phyloP scores from a whole-genome alignment of 1,140 invertebrate species.

The Andrena cerasifolii region DNA sequence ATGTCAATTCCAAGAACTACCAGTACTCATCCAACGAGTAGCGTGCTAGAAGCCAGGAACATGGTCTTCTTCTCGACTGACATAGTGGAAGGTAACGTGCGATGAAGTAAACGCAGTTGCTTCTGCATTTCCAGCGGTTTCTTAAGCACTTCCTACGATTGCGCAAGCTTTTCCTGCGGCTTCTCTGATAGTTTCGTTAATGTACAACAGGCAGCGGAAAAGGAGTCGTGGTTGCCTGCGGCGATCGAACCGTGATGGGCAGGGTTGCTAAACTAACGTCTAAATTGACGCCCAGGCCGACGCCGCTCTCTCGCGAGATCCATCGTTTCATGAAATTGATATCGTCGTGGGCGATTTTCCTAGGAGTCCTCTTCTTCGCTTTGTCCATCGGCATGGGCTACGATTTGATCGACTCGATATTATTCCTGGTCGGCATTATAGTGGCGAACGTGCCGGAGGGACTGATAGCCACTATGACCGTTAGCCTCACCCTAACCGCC shows the following conservation, averaged over 20 bases:
- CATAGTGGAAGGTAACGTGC: slow-evolving; percentile 92
- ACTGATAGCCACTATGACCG: slow-evolving; percentile 97
- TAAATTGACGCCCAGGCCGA: slow-evolving; percentile 96
- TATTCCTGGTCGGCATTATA: slow-evolving; percentile 99
- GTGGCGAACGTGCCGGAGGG: slow-evolving; percentile 99
- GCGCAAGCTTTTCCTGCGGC: not conserved
- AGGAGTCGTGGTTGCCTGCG: slow-evolving; percentile 97
- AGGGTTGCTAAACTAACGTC: slow-evolving; percentile 98
- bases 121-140: not conserved
- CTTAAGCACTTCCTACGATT: not conserved
- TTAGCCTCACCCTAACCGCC: slow-evolving; percentile 96
- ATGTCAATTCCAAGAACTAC: slow-evolving; percentile 95
- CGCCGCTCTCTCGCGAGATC: slow-evolving; percentile 98
- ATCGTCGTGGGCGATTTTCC: slow-evolving; percentile 98
- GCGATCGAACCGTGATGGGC: slow-evolving; percentile 99
- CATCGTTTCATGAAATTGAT: slow-evolving; percentile 99
- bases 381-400: slow-evolving; percentile 97
- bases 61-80: slow-evolving; percentile 98
- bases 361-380: slow-evolving; percentile 98
- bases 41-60: slow-evolving; percentile 97
- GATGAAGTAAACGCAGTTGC: not conserved
- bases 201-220: slow-evolving; percentile 88
- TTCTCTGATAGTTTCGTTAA: not conserved
- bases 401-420: slow-evolving; percentile 98
- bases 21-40: slow-evolving; percentile 95